These are phyloP conservation scores for Metaphire vulgaris DNA, from an alignment of 1,140 invertebrate species.

Conservation along the genomic window DNA sequence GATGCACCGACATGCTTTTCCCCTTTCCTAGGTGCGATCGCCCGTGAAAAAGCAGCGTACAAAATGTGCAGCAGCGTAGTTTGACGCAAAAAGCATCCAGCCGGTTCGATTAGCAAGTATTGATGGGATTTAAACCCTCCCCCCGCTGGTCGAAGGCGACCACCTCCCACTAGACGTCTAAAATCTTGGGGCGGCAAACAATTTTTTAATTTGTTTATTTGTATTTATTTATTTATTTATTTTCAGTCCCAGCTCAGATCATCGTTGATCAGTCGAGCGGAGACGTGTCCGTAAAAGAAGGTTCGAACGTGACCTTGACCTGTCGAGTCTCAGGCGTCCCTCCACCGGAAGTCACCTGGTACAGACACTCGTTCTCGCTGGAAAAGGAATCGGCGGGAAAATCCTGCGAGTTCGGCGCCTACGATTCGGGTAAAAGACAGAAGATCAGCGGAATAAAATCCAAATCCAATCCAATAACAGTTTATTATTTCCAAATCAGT, in stretches of 20 bases:
- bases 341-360: slow-evolving; percentile 42
- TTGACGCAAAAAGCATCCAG: too few species aligned
- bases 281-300: slow-evolving; percentile 34
- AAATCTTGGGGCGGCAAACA: background rate
- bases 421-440: background rate
- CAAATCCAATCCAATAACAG: too few species aligned
- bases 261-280: slow-evolving; percentile 28
- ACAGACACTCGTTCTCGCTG: slow-evolving; percentile 30
- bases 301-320: slow-evolving; percentile 39
- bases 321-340: slow-evolving; percentile 46
- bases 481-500: too few species aligned
- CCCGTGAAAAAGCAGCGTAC: too few species aligned
- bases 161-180: too few species aligned
- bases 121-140: too few species aligned
- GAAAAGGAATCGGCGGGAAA: background rate
- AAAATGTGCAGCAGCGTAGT: too few species aligned
- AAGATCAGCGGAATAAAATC: too few species aligned
- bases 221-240: background rate
- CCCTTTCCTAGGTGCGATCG: too few species aligned
- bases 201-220: background rate
- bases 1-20: too few species aligned
- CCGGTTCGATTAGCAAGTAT: too few species aligned
- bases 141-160: too few species aligned
- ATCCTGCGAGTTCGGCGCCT: background rate
- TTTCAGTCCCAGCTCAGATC: slow-evolving; percentile 30